Evolutionary conservation across 2,113 vertebrate genomes (phyloP).

Genomic region (Galemys pyrenaicus): DNA sequence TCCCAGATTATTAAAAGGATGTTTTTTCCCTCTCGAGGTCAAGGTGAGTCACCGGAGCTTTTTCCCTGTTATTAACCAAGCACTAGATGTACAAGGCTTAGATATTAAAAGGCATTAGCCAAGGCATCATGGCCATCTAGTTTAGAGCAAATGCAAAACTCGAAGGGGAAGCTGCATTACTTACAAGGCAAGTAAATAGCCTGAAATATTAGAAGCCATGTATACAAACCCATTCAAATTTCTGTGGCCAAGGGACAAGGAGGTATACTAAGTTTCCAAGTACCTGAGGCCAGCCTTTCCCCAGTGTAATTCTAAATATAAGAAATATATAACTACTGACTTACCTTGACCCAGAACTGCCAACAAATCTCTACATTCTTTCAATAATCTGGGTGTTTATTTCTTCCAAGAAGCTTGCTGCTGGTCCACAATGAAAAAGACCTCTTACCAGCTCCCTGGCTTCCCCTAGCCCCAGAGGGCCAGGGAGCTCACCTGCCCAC

Average conservation of each 20-base stretch:
- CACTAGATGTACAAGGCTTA: conserved; percentile 71
- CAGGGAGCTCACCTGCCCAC: neutral
- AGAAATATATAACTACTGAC: conserved; percentile 58
- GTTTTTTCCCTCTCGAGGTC: conserved; percentile 70
- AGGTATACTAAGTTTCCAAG: neutral
- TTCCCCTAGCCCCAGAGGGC: neutral
- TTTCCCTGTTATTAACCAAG: conserved; percentile 79
- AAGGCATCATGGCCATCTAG: conserved; percentile 58
- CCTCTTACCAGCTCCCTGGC: neutral
- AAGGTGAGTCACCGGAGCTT: conserved; percentile 74
- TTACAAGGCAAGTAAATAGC: conserved; percentile 55
- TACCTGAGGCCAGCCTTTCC: conserved; percentile 48
- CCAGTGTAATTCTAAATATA: conserved; percentile 55
- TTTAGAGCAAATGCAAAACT: conserved; percentile 74
- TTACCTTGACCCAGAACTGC: conserved; percentile 66
- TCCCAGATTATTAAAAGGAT: conserved; percentile 80
- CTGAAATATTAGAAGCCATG: conserved; percentile 53
- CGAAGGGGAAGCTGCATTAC: neutral
- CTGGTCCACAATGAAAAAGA: neutral
- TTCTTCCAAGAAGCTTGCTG: conserved; percentile 22
- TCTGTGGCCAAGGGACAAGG: conserved; percentile 43
- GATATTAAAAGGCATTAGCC: conserved; percentile 80
- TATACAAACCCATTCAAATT: conserved; percentile 69
- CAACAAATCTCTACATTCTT: conserved; percentile 59
- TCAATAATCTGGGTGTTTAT: conserved; percentile 63